Evolutionary conservation across 2,888 invertebrate genomes (phyloP), one percentile per base, ranked within the genome.

Genomic region (Panzeria rudis): DNA sequence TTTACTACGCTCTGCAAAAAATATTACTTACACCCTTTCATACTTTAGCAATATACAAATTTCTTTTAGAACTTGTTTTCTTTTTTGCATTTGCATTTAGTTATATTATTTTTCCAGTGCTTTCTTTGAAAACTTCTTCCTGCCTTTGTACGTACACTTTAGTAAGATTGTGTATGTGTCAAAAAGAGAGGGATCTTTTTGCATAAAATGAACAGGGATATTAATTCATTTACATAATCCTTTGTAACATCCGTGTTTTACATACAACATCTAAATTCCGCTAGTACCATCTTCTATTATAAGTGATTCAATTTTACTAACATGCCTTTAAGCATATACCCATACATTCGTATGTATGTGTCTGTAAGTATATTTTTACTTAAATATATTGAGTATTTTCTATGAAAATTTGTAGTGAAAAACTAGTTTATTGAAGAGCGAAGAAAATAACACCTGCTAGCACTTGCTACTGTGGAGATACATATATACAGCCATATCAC

Each of bases 161-260:
- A 32, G 23, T 56, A 11, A 23, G 25, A 7, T 41, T 66, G 23
- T 50, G 52, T 47, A 29, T 32, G 56, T 44, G 68, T 72, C 52
- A 66, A 62, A 38, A 44, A 35, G 35, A 17, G 17, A 20, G 17
- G 62, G 68, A 69, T 84, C 71, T 44, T 56, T 81, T 81, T 72
- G 62, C 81, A 84, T 73, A 78, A 84, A 77, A 81, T 78, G 81
- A 85, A 85, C 81, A 85, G 41, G 84, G 77, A 85, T 85, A 85
- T 85, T 85, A 85, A 85, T 82, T 85, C 84, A 85, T 85, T 85
- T 85, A 69, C 84, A 85, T 85, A 85, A 85, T 85, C 84, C 84
- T 81, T 85, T 85, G 84, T 82, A 85, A 78, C 81, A 81, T 73
- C 72, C 73, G 78, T 82, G 84, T 78, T 73, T 41, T 69, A 85